A percentile compares a stretch with the other conserved stretches of the same genome.
Evolutionary conservation across 2,888 invertebrate species (phyloP).

Genomic region (Chirona hameri): DNA sequence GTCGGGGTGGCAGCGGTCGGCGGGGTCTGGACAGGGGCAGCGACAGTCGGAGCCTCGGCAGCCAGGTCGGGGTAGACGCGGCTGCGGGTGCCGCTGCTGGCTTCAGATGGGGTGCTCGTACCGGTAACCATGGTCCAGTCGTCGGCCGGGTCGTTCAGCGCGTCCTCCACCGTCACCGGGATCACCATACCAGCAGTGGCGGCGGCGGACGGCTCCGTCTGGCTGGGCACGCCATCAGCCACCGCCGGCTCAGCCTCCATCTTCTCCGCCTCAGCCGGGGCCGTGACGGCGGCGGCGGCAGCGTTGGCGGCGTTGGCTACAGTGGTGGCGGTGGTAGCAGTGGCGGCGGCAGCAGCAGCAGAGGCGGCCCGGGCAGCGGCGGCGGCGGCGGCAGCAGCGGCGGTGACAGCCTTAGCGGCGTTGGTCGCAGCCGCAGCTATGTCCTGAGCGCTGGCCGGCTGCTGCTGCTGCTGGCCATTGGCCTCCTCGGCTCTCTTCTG

Average conservation of each 20-base stretch:
- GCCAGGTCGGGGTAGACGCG: slow-evolving; percentile 22
- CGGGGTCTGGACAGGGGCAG: too few species aligned
- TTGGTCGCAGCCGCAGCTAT: neutral
- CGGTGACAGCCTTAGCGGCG: neutral
- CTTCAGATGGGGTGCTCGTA: neutral
- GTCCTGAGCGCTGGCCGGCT: neutral
- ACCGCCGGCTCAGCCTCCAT: neutral
- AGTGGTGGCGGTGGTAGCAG: neutral
- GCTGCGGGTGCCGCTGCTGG: neutral
- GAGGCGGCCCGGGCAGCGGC: neutral
- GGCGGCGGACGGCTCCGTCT: neutral
- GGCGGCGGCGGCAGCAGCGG: neutral
- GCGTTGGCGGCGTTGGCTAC: neutral
- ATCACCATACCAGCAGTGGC: neutral
- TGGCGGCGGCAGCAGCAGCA: neutral
- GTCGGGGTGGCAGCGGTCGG: too few species aligned
- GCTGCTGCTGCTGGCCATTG: neutral
- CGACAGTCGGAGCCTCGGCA: neutral
- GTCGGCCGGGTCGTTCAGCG: neutral
- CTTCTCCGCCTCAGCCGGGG: neutral
- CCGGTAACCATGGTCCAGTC: slow-evolving; percentile 8
- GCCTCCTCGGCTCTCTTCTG: neutral
- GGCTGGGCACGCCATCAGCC: neutral
- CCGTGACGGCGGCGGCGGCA: neutral
- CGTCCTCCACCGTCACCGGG: neutral